Conservation (phyloP, 2,797 vertebrate species). For the Gallirallus australis region DNA sequence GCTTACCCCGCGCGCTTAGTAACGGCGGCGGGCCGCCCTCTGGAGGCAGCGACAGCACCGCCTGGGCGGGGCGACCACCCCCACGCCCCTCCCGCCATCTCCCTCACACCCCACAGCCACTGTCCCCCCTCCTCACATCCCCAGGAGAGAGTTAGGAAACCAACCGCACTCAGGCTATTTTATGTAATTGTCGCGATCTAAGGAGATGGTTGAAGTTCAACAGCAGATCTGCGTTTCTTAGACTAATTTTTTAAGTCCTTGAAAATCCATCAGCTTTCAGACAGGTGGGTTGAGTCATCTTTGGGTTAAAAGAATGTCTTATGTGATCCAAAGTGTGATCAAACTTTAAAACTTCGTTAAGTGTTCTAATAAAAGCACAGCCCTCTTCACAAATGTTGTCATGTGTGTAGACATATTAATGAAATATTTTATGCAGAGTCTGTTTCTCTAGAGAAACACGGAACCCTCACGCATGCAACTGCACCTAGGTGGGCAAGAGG, state of each 20-base stretch:
- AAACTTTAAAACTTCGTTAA: background rate
- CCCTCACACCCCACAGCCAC: accelerated
- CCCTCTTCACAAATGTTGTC: background rate
- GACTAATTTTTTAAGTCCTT: background rate
- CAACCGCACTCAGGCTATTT: background rate
- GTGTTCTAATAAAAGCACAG: background rate
- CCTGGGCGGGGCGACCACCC: background rate
- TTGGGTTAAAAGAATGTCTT: background rate
- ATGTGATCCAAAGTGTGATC: background rate
- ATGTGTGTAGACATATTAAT: background rate
- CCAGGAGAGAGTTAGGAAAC: background rate
- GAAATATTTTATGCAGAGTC: background rate
- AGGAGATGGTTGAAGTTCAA: background rate
- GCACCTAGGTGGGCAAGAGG: background rate
- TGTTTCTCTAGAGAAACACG: background rate
- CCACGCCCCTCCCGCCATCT: background rate
- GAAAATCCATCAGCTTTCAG: background rate
- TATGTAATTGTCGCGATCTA: background rate
- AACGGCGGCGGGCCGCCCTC: background rate
- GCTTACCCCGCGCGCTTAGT: background rate
- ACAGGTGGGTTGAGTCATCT: accelerated
- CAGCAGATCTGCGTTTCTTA: background rate
- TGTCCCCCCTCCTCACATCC: accelerated
- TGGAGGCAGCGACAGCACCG: background rate
- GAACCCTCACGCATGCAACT: background rate